Conservation (phyloP, 2,888 invertebrate genomes). For the Chalcis sispes region DNA sequence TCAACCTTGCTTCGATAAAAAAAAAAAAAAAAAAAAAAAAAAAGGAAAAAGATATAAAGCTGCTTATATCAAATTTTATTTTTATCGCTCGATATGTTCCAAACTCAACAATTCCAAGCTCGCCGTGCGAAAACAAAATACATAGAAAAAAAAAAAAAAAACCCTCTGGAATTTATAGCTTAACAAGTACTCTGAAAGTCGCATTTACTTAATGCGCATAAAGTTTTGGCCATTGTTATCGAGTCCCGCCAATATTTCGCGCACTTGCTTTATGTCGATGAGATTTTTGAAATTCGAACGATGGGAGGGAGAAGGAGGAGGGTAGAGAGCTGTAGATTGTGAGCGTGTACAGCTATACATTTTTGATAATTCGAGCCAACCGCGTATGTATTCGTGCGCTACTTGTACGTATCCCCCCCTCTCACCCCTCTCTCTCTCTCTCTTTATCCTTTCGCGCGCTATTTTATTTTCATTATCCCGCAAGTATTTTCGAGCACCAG, state of each 20-base stretch:
- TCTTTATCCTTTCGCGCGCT: not conserved
- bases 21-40: no score
- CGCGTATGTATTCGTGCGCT: not conserved
- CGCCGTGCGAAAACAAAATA: slow-evolving; percentile 4
- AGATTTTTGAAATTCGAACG: slow-evolving; percentile 21
- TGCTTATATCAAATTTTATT: slow-evolving; percentile 46
- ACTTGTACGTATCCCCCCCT: not conserved
- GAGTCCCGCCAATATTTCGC: slow-evolving; percentile 38
- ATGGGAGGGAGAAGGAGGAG: not conserved
- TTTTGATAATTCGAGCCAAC: slow-evolving; percentile 6
- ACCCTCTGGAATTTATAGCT: slow-evolving; percentile 36
- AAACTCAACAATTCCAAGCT: not conserved
- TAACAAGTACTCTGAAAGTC: slow-evolving; percentile 32
- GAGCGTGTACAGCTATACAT: not conserved
- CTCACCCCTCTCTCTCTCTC: not conserved
- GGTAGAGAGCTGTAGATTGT: no score
- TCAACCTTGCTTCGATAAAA: no score
- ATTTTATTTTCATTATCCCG: slow-evolving; percentile 31
- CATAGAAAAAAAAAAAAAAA: slow-evolving; percentile 25
- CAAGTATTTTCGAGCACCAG: slow-evolving; percentile 23
- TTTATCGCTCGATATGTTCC: not conserved
- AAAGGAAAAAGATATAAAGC: no score
- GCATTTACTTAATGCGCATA: slow-evolving; percentile 41
- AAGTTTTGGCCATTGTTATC: slow-evolving; percentile 25
- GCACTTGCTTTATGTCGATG: not conserved